Base-by-base conservation (phyloP, 2,797 vertebrate species). In the Helicolenus hilgendorfi region DNA sequence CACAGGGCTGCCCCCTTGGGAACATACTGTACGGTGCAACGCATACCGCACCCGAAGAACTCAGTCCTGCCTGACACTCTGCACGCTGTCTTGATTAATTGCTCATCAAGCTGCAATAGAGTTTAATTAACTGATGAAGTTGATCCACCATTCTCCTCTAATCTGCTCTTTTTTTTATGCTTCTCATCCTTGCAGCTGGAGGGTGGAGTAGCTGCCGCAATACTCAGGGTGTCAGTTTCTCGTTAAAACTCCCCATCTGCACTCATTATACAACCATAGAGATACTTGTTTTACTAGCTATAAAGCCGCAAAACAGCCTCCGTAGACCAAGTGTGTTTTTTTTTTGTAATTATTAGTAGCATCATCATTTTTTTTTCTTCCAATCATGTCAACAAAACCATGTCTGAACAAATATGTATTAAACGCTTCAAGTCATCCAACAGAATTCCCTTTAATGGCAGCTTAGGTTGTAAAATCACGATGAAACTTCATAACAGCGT, bases 81-180 rank as follows among this genome's bases (percentile, higher is more conserved):
- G 87, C 92, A 97, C 90, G 82, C 94, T 84, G 93, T 81, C 93
- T 92, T 97, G 96, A 97, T 97, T 97, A 98, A 98, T 97, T 97
- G 96, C 95, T 97, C 96, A 97, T 97, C 95, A 96, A 95, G 93
- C 92, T 88, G 91, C 96, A 97, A 96, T 96, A 94, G 95, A 96
- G 95, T 97, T 97, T 96, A 97, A 98, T 98, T 97, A 97, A 97
- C 94, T 97, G 96, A 96, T 96, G 96, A 92, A 96, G 95, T 95
- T 92, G 93, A 96, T 97, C 93, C 93, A 91, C 89, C 84, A 94
- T 96, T 95, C 93, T 94, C 89, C 89, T 85, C 91, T 96, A 95
- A 96, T 96, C 92, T 94, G 82, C 79, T 90, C 88, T 88, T 88
- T 85, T 81, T 68, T 77, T 60, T 89, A 88, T 93, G 87, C 84